Evolutionary conservation across 2,888 invertebrate species (phyloP).

Genomic region (Anagyrus pseudococci): DNA sequence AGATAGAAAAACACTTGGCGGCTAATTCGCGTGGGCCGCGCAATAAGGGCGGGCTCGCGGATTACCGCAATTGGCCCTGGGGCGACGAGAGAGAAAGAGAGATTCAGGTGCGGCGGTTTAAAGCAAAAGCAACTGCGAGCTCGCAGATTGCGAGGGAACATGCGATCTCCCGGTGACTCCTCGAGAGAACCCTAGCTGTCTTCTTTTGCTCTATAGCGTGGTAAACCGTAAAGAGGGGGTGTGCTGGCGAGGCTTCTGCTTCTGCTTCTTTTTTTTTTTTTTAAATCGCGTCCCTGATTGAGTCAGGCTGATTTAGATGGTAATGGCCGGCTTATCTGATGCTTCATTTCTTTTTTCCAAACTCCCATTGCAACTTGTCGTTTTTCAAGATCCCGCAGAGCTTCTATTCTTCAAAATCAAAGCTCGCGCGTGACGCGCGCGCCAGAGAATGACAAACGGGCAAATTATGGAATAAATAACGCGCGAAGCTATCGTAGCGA

Average conservation of each 20-base stretch:
- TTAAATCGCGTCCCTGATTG: not conserved
- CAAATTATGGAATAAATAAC: not conserved
- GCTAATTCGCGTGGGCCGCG: constrained; percentile 24
- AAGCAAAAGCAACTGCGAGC: constrained; percentile 24
- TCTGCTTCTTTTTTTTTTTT: constrained; percentile 39
- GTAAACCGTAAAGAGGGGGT: too few species aligned
- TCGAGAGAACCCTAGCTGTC: too few species aligned
- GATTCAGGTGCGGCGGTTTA: too few species aligned
- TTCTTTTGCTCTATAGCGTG: too few species aligned
- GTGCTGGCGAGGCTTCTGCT: constrained; percentile 14
- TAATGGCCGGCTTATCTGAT: not conserved
- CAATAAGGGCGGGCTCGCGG: constrained; percentile 38
- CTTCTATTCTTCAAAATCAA: not conserved
- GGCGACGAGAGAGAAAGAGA: too few species aligned
- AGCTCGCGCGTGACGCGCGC: not conserved
- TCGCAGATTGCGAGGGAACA: constrained; percentile 51
- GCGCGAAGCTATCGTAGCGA: not conserved
- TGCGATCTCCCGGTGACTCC: too few species aligned
- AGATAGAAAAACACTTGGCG: constrained; percentile 38
- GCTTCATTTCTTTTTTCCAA: not conserved
- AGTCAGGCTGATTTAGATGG: not conserved
- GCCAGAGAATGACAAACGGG: not conserved
- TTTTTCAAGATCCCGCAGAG: not conserved
- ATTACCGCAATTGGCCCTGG: constrained; percentile 60
- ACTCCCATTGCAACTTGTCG: not conserved